A percentile compares a stretch with the other conserved stretches of the same genome.
Evolutionary conservation across 2,797 vertebrate species (phyloP).

Genomic region (Rhynchotus rufescens): DNA sequence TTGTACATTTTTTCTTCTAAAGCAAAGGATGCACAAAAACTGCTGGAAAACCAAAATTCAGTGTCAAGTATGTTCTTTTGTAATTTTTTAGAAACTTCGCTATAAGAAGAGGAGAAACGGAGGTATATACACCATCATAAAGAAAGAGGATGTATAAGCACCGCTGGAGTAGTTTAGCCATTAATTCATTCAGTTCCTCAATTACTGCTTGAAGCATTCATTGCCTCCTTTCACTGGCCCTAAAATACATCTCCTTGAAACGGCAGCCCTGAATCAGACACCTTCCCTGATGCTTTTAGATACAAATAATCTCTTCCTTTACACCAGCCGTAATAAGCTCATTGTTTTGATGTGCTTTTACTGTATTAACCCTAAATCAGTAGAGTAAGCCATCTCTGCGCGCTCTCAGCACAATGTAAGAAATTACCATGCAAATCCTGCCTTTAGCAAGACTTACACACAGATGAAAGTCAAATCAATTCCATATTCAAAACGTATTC

Average conservation of each 20-base stretch:
- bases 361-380: not conserved
- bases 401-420: not conserved
- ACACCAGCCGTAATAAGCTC: not conserved
- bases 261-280: not conserved
- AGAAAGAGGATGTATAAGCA: not conserved
- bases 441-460: not conserved
- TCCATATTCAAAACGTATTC: not conserved
- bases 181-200: not conserved
- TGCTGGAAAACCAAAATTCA: not conserved
- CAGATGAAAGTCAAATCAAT: not conserved
- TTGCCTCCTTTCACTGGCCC: not conserved
- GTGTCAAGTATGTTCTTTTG: not conserved
- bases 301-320: not conserved
- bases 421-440: not conserved
- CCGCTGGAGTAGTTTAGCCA: not conserved
- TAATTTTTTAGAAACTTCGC: not conserved
- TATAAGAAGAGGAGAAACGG: not conserved
- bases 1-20: not conserved
- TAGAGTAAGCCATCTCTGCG: not conserved
- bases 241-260: not conserved
- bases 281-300: not conserved
- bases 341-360: not conserved
- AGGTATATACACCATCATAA: not conserved
- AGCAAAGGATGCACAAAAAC: constrained; percentile 3
- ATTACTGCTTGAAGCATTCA: not conserved